Conservation (phyloP, 2,888 invertebrate species). For the Archips xylosteana region DNA sequence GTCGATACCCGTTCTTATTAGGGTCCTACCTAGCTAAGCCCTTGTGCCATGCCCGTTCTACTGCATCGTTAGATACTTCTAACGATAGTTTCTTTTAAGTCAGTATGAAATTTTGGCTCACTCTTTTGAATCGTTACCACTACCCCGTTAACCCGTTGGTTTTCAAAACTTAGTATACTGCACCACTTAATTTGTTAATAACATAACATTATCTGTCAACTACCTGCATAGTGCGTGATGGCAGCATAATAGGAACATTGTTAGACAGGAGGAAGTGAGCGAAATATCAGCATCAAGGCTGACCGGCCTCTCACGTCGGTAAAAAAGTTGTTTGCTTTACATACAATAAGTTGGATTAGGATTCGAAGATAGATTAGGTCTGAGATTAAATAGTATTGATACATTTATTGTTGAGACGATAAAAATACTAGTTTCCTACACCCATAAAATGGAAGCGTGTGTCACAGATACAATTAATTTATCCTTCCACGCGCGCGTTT, state of each 20-base stretch:
- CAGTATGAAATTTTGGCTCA: no score
- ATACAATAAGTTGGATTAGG: conserved; percentile 34
- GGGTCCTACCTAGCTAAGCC: no score
- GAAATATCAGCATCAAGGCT: conserved; percentile 56
- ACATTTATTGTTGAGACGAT: neutral
- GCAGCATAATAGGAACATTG: conserved; percentile 44
- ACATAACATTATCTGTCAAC: neutral
- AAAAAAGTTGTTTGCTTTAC: conserved; percentile 37
- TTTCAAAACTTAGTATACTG: neutral
- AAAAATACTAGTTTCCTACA: neutral
- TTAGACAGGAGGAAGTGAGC: conserved; percentile 60
- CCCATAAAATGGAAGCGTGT: no score
- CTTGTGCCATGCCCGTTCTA: no score
- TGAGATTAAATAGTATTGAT: neutral
- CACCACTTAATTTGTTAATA: neutral
- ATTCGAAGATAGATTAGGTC: conserved; percentile 28
- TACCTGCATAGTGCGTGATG: conserved; percentile 18
- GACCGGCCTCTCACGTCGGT: conserved; percentile 56
- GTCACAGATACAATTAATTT: no score
- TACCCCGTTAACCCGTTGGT: no score
- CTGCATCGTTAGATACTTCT: no score
- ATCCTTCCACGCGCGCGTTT: no score
- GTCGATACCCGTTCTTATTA: no score
- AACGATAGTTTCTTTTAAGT: no score
- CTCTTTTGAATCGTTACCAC: no score